Evolutionary conservation across 2,888 invertebrate genomes (phyloP), one percentile per base, ranked within the genome.

Genomic region (Epistrophella euchroma): DNA sequence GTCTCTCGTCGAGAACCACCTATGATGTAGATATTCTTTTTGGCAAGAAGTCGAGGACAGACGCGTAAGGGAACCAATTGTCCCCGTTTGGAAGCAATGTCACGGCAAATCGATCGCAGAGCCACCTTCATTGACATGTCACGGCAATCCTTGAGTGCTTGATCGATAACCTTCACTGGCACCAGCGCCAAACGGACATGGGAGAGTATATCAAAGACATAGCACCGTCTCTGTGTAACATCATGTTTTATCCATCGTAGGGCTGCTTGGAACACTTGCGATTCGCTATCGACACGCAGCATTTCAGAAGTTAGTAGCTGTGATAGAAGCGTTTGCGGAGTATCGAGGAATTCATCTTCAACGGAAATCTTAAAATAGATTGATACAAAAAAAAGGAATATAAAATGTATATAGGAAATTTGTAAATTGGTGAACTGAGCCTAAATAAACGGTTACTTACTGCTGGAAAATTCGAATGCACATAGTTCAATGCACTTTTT

Each of bases 191-290:
- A 94, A 88, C 98, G 94, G 58, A 98, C 95, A 89, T 96, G 95
- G 83, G 95, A 95, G 84, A 98, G 93, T 79, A 98, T 95, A 92
- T 98, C 97, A 91, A 97, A 97, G 85, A 98, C 96, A 91, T 95
- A 96, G 84, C 96, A 95, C 88, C 97, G 94, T 73, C 98, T 94
- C 70, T 95, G 94, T 19, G 95, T 93, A 17, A 97, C 95, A 90
- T 97, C 96, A 90, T 97, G 96, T 88, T 95, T 95, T 64, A 98
- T 95, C 98, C 98, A 98, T 88, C 96, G 94, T 88, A 98, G 93
- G 19, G 97, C 98, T 74, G 97, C 96, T 91, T 96, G 95, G 91
- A 98, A 95, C 82, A 97, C 97, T 95, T 98, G 97, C 90, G 96
- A 95, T 93, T 98, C 98, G 88, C 96, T 96, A 91, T 98, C 97